These are phyloP conservation scores for Agriopis marginaria DNA, from an alignment of 2,888 invertebrate genomes.

Conservation along the genomic window DNA sequence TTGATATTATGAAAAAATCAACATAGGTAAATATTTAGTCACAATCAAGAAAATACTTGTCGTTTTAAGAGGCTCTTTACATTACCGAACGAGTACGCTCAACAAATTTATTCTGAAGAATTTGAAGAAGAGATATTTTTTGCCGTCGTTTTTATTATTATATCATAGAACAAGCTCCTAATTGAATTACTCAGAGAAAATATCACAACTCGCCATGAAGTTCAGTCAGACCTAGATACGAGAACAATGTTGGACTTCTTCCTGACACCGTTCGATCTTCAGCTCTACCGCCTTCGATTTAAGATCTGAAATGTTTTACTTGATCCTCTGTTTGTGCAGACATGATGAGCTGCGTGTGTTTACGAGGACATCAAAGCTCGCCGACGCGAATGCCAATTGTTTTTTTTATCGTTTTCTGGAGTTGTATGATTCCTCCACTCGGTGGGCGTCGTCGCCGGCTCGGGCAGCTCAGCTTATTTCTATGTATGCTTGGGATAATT, in stretches of 20 bases:
- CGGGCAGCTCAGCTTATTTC: conserved; percentile 4
- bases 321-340: conserved; percentile 17
- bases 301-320: conserved; percentile 22
- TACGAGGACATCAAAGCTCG: conserved; percentile 71
- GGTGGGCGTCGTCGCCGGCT: conserved; percentile 8
- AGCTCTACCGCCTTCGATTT: neutral
- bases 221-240: conserved; percentile 26
- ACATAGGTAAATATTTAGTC: no score
- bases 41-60: no score
- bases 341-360: conserved; percentile 50
- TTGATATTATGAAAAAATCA: no score
- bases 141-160: no score
- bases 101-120: no score
- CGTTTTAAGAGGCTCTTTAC: no score
- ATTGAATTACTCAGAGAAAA: conserved; percentile 16
- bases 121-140: no score
- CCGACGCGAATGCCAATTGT: conserved; percentile 72
- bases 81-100: no score
- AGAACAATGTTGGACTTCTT: conserved; percentile 18
- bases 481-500: neutral
- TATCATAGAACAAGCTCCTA: neutral
- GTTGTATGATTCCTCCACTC: conserved; percentile 51
- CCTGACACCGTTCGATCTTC: neutral
- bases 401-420: conserved; percentile 76
- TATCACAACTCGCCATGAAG: conserved; percentile 12